phyloP scores from a whole-genome alignment of 1,140 invertebrate genomes.

The Polyergus mexicanus region DNA sequence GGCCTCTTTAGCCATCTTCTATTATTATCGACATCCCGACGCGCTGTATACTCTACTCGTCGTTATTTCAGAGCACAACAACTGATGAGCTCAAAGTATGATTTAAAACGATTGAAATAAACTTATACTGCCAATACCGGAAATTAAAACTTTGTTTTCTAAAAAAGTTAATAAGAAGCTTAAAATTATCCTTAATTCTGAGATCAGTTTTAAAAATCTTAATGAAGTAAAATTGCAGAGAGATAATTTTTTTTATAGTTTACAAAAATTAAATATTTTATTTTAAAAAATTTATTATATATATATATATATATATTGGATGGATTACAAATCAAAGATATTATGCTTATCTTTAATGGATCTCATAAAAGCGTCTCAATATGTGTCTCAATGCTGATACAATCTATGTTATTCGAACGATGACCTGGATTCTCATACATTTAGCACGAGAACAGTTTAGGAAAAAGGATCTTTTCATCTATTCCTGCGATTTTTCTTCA shows the following conservation, averaged over 20 bases:
- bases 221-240: neutral
- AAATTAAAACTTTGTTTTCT: neutral
- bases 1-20: conserved; percentile 75
- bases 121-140: too few relatives aligned
- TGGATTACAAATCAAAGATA: neutral
- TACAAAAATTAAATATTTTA: neutral
- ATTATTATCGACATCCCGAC: conserved; percentile 72
- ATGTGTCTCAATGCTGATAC: neutral
- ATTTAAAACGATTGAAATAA: conserved; percentile 68
- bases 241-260: conserved; percentile 1
- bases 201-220: neutral
- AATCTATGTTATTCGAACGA: neutral
- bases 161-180: neutral
- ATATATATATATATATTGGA: neutral
- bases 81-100: conserved; percentile 65
- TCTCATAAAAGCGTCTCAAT: conserved; percentile 1
- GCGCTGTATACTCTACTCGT: conserved; percentile 11
- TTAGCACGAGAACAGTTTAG: neutral
- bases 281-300: neutral
- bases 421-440: conserved; percentile 15
- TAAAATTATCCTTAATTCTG: neutral
- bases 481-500: conserved; percentile 40
- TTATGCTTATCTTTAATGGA: neutral
- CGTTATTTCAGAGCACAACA: conserved; percentile 55
- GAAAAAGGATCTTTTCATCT: conserved; percentile 19